Conservation (phyloP, 1,140 invertebrate genomes). For the Drosophila yakuba region DNA sequence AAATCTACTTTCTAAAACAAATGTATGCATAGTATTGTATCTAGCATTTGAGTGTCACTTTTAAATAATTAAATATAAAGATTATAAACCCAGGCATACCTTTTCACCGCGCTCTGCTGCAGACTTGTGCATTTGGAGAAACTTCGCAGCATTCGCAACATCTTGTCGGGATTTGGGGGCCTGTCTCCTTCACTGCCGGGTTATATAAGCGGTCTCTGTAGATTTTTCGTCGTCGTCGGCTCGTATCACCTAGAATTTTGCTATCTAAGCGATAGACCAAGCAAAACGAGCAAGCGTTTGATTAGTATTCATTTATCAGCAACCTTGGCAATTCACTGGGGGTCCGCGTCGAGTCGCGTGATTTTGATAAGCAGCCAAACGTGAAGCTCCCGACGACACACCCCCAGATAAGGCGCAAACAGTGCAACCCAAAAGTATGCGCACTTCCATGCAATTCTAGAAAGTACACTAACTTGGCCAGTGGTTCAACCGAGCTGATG, state of each 20-base stretch:
- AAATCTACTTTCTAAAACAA: no score
- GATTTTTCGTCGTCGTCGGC: constrained; percentile 11
- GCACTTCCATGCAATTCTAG: constrained; percentile 5
- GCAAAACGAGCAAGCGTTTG: constrained; percentile 31
- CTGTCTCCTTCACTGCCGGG: constrained; percentile 23
- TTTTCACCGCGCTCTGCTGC: constrained; percentile 40
- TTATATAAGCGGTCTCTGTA: constrained; percentile 58
- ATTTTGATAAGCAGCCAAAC: constrained; percentile 76
- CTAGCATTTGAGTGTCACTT: not conserved
- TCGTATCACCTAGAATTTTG: constrained; percentile 35
- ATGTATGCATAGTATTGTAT: not conserved
- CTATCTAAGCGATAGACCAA: constrained; percentile 33
- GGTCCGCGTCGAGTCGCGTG: constrained; percentile 59
- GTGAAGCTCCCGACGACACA: constrained; percentile 57
- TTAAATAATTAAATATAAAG: not conserved
- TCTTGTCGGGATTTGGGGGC: constrained; percentile 45
- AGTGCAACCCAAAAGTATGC: constrained; percentile 26
- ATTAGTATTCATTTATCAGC: constrained; percentile 65
- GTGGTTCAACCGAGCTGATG: constrained; percentile 8
- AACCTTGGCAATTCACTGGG: constrained; percentile 68
- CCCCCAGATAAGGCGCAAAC: constrained; percentile 43
- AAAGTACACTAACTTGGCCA: not conserved
- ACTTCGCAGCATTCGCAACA: constrained; percentile 62
- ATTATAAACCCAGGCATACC: constrained; percentile 26
- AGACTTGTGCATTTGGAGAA: constrained; percentile 23